These are phyloP conservation scores for Trichonephila clavipes DNA, from an alignment of 1,140 invertebrate species.

Conservation along the genomic window DNA sequence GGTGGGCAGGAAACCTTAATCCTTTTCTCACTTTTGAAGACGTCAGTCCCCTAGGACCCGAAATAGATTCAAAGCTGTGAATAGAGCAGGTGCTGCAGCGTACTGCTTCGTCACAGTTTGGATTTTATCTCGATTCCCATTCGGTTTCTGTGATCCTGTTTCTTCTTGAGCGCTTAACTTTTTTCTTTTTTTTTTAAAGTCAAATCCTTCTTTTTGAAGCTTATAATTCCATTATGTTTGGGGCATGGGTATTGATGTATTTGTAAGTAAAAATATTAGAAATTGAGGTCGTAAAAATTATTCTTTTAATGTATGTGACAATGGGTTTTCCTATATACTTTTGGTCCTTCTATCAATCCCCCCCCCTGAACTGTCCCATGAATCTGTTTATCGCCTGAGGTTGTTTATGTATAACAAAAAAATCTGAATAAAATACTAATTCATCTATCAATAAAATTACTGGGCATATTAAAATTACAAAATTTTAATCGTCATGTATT, in stretches of 20 bases:
- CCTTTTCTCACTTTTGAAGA: not conserved
- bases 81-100: not conserved
- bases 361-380: too few species aligned
- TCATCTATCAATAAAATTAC: too few species aligned
- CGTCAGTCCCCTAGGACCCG: not conserved
- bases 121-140: not conserved
- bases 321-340: too few species aligned
- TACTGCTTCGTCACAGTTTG: not conserved
- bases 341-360: too few species aligned
- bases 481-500: too few species aligned
- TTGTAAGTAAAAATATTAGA: not conserved
- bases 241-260: not conserved
- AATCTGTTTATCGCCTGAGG: too few species aligned
- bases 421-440: too few species aligned
- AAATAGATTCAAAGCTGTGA: conserved; percentile 9
- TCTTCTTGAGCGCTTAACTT: not conserved
- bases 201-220: not conserved
- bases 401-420: too few species aligned
- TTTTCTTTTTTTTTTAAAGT: too few species aligned
- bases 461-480: too few species aligned
- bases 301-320: too few species aligned
- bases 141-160: not conserved
- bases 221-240: not conserved
- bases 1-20: not conserved
- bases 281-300: not conserved